Evolutionary conservation across 2,797 vertebrate species (phyloP), one percentile per base, ranked within the genome.

Genomic region (Cephalopachus bancanus): DNA sequence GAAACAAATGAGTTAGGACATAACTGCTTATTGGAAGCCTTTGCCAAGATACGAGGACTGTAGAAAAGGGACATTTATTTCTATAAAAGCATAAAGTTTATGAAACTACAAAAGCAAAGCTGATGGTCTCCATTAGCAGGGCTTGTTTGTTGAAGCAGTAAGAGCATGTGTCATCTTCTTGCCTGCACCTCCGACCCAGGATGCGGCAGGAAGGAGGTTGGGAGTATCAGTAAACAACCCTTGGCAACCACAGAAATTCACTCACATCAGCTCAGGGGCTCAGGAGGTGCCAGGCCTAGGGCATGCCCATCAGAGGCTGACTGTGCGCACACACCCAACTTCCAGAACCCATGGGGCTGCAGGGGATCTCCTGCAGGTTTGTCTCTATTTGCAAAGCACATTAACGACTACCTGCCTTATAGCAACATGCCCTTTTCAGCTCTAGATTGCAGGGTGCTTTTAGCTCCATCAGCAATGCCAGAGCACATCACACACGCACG

Each of bases 61-160:
- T 14, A 75, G 59, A 30, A 85, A 94, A 93, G 30, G 20, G 53
- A 64, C 62, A 75, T 90, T 64, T 60, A 91, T 84, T 94, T 95
- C 91, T 69, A 85, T 85, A 93, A 96, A 93, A 96, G 75, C 86
- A 95, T 49, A 16, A 95, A 37, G 51, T 91, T 96, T 95, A 95
- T 49, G 24, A 78, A 62, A 55, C 62, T 65, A 92, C 76, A 94
- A 84, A 97, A 62, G 90, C 55, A 89, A 65, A 93, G 74, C 64
- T 89, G 69, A 74, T 53, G 85, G 30, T 84, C 86, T 96, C 93
- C 89, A 88, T 67, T 60, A 89, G 93, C 83, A 92, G 51, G 49
- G 65, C 74, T 95, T 94, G 74, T 74, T 89, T 95, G 89, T 83
- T 59, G 95, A 95, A 95, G 89, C 91, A 94, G 19, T 93, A 93